These are phyloP conservation scores for Orchesellides sinensis DNA, from an alignment of 2,888 invertebrate genomes.

Conservation along the genomic window DNA sequence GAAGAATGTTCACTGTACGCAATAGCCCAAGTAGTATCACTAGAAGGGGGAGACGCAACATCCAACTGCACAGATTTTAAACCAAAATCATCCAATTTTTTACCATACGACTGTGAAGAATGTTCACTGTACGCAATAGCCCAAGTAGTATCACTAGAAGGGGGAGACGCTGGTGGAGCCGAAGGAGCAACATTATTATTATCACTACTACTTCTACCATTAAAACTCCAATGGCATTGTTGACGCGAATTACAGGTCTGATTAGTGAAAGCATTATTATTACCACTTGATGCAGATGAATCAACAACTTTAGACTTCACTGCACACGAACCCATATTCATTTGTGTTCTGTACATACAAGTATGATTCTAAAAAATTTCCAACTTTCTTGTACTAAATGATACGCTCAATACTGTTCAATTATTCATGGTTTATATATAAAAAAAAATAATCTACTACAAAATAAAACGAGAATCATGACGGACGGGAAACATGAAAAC, in stretches of 20 bases:
- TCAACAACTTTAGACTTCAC: conserved; percentile 66
- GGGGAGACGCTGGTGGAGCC: conserved; percentile 25
- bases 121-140: conserved; percentile 33
- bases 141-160: not conserved
- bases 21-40: conserved; percentile 16
- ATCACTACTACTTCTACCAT: not conserved
- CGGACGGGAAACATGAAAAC: too few relatives aligned
- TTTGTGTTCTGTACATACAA: too few relatives aligned
- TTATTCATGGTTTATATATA: too few relatives aligned
- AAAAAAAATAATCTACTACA: too few relatives aligned
- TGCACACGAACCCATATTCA: conserved; percentile 73
- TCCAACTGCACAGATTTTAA: not conserved
- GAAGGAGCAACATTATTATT: conserved; percentile 29
- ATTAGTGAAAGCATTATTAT: conserved; percentile 18
- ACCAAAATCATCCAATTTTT: not conserved
- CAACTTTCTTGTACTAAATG: too few relatives aligned
- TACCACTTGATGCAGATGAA: conserved; percentile 6
- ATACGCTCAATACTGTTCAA: too few relatives aligned
- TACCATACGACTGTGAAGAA: conserved; percentile 36
- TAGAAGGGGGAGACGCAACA: not conserved
- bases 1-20: conserved; percentile 30
- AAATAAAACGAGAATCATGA: too few relatives aligned
- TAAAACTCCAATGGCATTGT: conserved; percentile 32
- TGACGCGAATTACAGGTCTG: conserved; percentile 15
- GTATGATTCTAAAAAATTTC: too few relatives aligned